Percentiles rank a stretch among this genome's conserved stretches.
These are phyloP conservation scores for Calidris pugnax DNA, from an alignment of 2,113 vertebrate genomes.

Conservation along the genomic window DNA sequence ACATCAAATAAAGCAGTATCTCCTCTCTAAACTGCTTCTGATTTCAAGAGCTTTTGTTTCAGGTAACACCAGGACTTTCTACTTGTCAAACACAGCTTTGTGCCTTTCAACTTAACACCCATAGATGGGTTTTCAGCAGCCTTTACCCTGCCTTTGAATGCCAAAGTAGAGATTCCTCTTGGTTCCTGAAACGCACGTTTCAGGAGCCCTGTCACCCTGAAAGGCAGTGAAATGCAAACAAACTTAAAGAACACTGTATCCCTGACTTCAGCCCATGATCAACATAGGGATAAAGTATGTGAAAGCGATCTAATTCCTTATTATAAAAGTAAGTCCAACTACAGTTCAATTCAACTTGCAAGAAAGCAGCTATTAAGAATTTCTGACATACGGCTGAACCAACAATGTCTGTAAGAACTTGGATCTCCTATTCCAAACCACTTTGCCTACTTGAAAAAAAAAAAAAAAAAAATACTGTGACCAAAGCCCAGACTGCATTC, in stretches of 20 bases:
- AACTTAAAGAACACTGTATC: constrained; percentile 28
- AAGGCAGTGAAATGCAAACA: background rate
- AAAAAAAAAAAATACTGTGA: constrained; percentile 18
- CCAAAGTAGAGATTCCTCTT: background rate
- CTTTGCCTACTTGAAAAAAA: constrained; percentile 45
- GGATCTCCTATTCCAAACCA: constrained; percentile 34
- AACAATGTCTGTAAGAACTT: constrained; percentile 64
- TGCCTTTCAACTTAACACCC: background rate
- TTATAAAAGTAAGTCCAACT: constrained; percentile 41
- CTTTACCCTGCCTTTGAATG: background rate
- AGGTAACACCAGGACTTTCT: background rate
- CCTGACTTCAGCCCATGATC: constrained; percentile 42
- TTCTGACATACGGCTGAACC: constrained; percentile 57
- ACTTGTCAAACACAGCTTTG: background rate
- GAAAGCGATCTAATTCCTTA: background rate
- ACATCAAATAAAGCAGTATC: no score
- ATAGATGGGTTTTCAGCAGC: background rate
- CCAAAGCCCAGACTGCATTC: constrained; percentile 62
- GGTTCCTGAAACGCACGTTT: background rate
- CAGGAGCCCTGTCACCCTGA: background rate
- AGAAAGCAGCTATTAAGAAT: constrained; percentile 41
- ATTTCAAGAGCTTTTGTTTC: no score
- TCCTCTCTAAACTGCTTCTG: no score
- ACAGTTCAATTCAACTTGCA: constrained; percentile 23
- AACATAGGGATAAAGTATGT: background rate